Conservation (phyloP, 2,888 invertebrate species). For the Eristalinus sepulchralis region DNA sequence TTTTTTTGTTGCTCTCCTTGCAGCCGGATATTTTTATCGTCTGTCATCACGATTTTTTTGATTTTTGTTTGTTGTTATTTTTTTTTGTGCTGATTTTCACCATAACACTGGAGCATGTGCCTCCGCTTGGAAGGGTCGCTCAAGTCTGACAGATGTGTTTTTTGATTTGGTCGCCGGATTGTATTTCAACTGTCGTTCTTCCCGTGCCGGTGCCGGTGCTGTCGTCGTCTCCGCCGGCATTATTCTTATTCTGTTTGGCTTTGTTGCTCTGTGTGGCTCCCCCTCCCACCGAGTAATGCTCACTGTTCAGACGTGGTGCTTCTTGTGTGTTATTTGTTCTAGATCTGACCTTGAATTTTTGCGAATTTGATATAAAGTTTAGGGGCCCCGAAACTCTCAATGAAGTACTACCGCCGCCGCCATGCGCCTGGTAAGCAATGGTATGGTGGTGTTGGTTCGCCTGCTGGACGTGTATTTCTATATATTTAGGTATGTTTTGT, state of each 20-base stretch:
- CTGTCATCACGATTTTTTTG: constrained; percentile 19
- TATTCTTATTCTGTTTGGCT: neutral
- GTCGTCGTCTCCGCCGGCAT: constrained; percentile 21
- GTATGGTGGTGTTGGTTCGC: constrained; percentile 10
- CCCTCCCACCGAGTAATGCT: neutral
- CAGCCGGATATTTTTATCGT: constrained; percentile 7
- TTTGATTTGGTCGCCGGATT: constrained; percentile 47
- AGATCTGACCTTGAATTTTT: constrained; percentile 66
- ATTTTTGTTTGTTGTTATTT: constrained; percentile 17
- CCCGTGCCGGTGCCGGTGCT: constrained; percentile 9
- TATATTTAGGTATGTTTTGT: neutral
- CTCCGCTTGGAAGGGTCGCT: constrained; percentile 33
- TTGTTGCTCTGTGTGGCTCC: neutral
- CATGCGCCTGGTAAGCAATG: neutral
- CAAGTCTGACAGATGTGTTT: constrained; percentile 48
- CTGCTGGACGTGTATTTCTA: neutral
- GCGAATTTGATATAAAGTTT: constrained; percentile 62
- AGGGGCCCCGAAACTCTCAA: constrained; percentile 55
- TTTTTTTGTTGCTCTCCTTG: neutral
- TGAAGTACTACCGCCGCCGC: constrained; percentile 23
- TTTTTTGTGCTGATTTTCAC: constrained; percentile 7
- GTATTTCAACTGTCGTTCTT: constrained; percentile 42
- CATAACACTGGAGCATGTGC: constrained; percentile 20
- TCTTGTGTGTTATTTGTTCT: constrained; percentile 46
- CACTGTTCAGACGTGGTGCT: neutral